Conservation (phyloP, 23 tunicate species). For the Trididemnum nubilum region DNA sequence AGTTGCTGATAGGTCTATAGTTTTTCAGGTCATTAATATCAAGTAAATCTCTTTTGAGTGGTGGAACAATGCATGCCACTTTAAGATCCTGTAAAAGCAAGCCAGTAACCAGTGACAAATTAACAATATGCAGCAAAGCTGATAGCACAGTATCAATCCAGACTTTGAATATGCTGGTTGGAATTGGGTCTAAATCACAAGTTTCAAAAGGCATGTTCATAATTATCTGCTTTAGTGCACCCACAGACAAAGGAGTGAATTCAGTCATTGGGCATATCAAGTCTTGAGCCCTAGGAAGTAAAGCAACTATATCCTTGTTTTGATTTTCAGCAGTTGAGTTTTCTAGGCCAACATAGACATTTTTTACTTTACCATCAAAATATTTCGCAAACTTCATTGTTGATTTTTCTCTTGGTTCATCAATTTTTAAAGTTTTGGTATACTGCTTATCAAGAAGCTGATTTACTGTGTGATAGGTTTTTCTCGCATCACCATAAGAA, state of each 20-base stretch:
- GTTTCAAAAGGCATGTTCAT: not conserved
- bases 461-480: not conserved
- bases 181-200: not conserved
- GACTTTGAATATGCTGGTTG: not conserved
- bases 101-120: not conserved
- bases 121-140: not conserved
- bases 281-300: not conserved
- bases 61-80: slow-evolving; percentile 2
- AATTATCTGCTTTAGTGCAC: not conserved
- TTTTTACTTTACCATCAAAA: not conserved
- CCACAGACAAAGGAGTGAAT: not conserved
- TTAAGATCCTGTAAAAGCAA: not conserved
- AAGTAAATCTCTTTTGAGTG: not conserved
- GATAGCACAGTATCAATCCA: not conserved
- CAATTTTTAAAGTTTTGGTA: not conserved
- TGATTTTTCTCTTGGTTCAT: not conserved
- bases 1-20: not conserved
- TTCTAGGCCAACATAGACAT: not conserved
- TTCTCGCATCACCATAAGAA: not conserved
- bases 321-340: not conserved
- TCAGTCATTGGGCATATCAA: not conserved
- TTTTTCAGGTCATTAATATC: not conserved
- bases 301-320: not conserved
- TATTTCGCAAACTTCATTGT: not conserved
- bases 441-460: not conserved